phyloP scores from a whole-genome alignment of 2,797 vertebrate species.

The Heteromormyrus szaboi region DNA sequence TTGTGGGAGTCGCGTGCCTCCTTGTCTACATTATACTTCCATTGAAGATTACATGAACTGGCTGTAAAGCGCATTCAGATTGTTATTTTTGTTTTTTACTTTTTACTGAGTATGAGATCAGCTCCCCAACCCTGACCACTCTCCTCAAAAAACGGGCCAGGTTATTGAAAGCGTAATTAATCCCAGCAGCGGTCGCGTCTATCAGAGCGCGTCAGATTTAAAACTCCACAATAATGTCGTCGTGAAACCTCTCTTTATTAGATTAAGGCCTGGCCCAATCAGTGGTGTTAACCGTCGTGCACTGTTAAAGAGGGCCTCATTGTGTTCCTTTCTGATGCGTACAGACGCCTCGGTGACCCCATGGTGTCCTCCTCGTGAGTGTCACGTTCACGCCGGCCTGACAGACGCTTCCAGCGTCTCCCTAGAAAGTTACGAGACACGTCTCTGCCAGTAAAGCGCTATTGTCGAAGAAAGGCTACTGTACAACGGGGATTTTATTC shows the following conservation, averaged over 20 bases:
- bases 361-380: neutral
- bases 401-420: constrained; percentile 23
- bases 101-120: constrained; percentile 37
- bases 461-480: neutral
- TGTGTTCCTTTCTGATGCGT: constrained; percentile 10
- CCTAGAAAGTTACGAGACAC: neutral
- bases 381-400: constrained; percentile 25
- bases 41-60: constrained; percentile 11
- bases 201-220: constrained; percentile 49
- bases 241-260: constrained; percentile 44
- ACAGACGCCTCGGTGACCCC: constrained; percentile 11
- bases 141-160: constrained; percentile 25
- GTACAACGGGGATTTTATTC: neutral
- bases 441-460: neutral
- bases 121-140: constrained; percentile 16
- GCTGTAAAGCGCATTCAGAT: constrained; percentile 22
- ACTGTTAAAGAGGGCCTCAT: neutral
- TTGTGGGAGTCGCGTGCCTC: constrained; percentile 1
- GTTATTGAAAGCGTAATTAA: constrained; percentile 33
- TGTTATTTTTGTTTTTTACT: constrained; percentile 10
- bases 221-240: constrained; percentile 44
- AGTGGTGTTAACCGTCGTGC: constrained; percentile 21
- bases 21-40: neutral
- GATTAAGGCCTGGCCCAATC: constrained; percentile 39
- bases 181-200: constrained; percentile 34